Conservation (phyloP, 2,113 vertebrate genomes). For the Patagioenas fasciata region DNA sequence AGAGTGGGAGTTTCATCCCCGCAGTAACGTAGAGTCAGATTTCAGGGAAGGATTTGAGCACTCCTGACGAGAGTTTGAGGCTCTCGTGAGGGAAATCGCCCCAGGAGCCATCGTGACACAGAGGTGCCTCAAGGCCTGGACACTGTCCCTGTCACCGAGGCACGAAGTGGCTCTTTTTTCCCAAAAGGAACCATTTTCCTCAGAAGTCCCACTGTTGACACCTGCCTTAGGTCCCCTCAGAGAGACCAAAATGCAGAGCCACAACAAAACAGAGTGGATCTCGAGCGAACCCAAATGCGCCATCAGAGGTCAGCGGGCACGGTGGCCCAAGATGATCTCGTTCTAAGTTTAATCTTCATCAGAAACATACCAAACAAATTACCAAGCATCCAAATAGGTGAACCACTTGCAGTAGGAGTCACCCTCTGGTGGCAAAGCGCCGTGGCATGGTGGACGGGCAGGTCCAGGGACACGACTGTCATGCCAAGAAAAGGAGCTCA, state of each 20-base stretch:
- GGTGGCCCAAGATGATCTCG: rapidly evolving
- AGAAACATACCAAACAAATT: background rate
- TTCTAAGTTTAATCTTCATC: background rate
- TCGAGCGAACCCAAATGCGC: rapidly evolving
- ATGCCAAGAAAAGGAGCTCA: rapidly evolving
- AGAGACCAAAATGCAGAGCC: rapidly evolving
- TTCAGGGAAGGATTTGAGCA: too few species aligned
- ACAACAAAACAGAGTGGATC: background rate
- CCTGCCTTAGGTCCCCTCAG: rapidly evolving
- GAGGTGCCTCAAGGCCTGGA: background rate
- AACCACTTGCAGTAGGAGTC: background rate
- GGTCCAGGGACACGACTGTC: background rate
- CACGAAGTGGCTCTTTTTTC: rapidly evolving
- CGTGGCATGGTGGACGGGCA: rapidly evolving
- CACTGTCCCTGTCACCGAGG: rapidly evolving
- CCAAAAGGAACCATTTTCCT: rapidly evolving
- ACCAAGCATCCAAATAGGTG: background rate
- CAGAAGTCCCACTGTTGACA: rapidly evolving
- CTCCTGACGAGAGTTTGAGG: background rate
- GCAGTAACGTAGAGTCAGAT: rapidly evolving
- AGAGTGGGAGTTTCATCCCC: background rate
- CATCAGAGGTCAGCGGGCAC: background rate
- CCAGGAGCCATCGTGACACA: rapidly evolving
- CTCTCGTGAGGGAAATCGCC: rapidly evolving
- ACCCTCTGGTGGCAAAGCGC: background rate